phyloP scores from a whole-genome alignment of 2,888 invertebrate genomes.

The Trichopoda pennipes region DNA sequence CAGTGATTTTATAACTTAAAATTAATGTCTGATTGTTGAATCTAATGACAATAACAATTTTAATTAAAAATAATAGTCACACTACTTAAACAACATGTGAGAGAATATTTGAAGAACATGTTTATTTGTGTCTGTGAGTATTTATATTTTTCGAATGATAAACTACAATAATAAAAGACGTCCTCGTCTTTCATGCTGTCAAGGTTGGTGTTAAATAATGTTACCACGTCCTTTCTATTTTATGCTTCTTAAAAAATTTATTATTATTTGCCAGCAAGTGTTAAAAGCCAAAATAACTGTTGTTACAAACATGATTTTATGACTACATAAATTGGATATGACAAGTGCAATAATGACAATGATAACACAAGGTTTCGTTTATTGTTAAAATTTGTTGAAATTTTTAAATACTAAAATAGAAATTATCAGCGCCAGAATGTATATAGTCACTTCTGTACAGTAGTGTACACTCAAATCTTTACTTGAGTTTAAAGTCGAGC shows the following conservation, averaged over 20 bases:
- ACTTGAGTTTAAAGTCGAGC: too few species aligned
- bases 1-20: not conserved
- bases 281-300: not conserved
- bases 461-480: too few species aligned
- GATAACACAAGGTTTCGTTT: too few species aligned
- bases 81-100: not conserved
- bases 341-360: not conserved
- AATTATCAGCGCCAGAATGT: too few species aligned
- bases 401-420: too few species aligned
- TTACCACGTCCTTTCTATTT: slow-evolving; percentile 11
- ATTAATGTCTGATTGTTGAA: not conserved
- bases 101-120: not conserved
- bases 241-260: not conserved
- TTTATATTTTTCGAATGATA: not conserved
- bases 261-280: too few species aligned
- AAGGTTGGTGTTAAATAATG: slow-evolving; percentile 27
- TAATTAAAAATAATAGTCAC: not conserved
- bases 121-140: too few species aligned
- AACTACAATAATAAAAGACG: not conserved
- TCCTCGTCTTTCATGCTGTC: slow-evolving; percentile 34
- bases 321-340: slow-evolving; percentile 5
- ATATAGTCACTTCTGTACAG: too few species aligned
- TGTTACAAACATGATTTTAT: slow-evolving; percentile 28
- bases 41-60: not conserved
- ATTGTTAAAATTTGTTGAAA: too few species aligned